These are phyloP conservation scores for Streptopelia turtur DNA, from an alignment of 2,797 vertebrate species.

Conservation along the genomic window DNA sequence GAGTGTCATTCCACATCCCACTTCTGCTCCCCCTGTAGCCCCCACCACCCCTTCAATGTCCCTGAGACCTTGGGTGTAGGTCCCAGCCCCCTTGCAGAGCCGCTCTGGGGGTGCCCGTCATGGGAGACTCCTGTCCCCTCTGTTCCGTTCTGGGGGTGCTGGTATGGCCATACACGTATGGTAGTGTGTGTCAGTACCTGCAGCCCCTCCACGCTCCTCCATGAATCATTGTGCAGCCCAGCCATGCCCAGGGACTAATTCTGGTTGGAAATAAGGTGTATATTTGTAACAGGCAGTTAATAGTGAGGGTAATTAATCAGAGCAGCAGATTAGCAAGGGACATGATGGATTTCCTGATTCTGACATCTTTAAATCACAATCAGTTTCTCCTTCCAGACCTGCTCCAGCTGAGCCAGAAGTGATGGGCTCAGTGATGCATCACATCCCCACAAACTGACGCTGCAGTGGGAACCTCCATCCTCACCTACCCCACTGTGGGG, in stretches of 20 bases:
- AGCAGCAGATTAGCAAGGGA: not conserved
- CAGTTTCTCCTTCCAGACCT: constrained; percentile 14
- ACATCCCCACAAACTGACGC: not conserved
- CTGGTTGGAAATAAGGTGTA: not conserved
- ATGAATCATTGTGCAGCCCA: accelerated
- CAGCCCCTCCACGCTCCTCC: not conserved
- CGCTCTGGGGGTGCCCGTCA: accelerated
- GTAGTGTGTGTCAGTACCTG: not conserved
- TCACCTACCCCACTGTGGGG: accelerated
- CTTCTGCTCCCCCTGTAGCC: not conserved
- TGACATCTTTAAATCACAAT: constrained; percentile 13
- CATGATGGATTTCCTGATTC: constrained; percentile 20
- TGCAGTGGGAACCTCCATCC: accelerated
- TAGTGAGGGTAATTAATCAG: constrained; percentile 31
- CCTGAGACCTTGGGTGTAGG: accelerated
- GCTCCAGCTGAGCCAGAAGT: not conserved
- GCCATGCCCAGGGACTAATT: not conserved
- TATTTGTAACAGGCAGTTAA: not conserved
- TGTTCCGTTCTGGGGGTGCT: not conserved
- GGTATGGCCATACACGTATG: accelerated
- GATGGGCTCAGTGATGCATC: not conserved
- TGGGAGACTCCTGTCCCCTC: accelerated
- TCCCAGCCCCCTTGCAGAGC: not conserved
- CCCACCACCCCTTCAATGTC: not conserved
- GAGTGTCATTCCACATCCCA: not conserved